Percentiles rank a stretch among this genome's conserved stretches.
phyloP scores from a whole-genome alignment of 2,888 invertebrate genomes.

The Pachliopta kotzebuea region DNA sequence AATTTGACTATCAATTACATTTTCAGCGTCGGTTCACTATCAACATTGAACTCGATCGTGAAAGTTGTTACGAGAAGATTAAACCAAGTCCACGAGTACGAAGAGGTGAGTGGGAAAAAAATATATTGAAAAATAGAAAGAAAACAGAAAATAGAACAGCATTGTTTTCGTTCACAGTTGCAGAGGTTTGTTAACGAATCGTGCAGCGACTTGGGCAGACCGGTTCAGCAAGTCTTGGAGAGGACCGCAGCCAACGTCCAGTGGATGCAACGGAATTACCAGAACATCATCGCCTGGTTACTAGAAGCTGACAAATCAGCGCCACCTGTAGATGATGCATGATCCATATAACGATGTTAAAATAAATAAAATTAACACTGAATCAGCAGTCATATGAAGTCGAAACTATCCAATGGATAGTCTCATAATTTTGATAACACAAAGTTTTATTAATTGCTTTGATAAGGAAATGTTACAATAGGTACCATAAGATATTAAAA shows the following conservation, averaged over 20 bases:
- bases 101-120: conserved; percentile 82
- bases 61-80: conserved; percentile 86
- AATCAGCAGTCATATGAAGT: neutral
- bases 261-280: conserved; percentile 90
- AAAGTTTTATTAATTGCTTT: neutral
- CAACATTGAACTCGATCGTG: conserved; percentile 86
- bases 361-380: neutral
- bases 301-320: conserved; percentile 44
- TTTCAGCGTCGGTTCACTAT: conserved; percentile 86
- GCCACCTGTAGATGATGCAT: conserved; percentile 35
- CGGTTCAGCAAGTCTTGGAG: conserved; percentile 90
- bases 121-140: neutral
- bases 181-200: conserved; percentile 84
- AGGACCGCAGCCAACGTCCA: conserved; percentile 89
- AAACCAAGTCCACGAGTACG: conserved; percentile 87
- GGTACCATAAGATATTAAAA: neutral
- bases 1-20: conserved; percentile 29
- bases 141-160: neutral
- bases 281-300: conserved; percentile 88
- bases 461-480: neutral
- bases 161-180: conserved; percentile 66
- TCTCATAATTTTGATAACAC: neutral
- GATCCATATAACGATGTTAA: neutral
- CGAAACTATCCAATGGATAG: neutral
- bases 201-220: conserved; percentile 85